Conservation (phyloP, 2,797 vertebrate genomes). For the Channallabes apus region DNA sequence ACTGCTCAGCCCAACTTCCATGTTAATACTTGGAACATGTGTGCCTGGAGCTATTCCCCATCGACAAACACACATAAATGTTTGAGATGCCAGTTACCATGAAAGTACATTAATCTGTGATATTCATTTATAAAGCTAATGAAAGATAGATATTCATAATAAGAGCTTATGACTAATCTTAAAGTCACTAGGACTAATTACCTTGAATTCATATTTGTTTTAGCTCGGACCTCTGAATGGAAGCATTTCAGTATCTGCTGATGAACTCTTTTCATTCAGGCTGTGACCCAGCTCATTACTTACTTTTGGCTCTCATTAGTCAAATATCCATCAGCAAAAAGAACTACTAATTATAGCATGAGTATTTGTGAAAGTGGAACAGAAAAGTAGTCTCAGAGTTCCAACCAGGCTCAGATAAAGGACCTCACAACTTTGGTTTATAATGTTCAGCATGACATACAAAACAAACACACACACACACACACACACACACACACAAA, state of each 20-base stretch:
- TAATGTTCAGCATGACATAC: slow-evolving; percentile 9
- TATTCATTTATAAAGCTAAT: neutral
- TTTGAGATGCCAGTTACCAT: neutral
- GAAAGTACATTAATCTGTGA: neutral
- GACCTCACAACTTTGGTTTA: slow-evolving; percentile 22
- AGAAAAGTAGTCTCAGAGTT: neutral
- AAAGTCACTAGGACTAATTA: neutral
- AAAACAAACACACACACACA: slow-evolving; percentile 23
- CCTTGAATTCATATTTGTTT: slow-evolving; percentile 11
- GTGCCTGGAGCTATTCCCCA: too few relatives aligned
- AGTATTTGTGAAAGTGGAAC: slow-evolving; percentile 31
- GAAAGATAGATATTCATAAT: neutral
- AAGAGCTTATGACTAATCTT: neutral
- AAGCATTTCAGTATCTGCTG: slow-evolving; percentile 57
- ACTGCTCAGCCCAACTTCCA: too few relatives aligned
- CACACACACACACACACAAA: too few relatives aligned
- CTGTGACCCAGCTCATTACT: slow-evolving; percentile 58
- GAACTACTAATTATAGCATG: slow-evolving; percentile 26
- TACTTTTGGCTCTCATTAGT: slow-evolving; percentile 63
- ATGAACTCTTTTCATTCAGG: slow-evolving; percentile 61
- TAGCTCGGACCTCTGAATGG: slow-evolving; percentile 20
- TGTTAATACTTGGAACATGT: too few relatives aligned
- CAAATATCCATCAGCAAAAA: slow-evolving; percentile 46
- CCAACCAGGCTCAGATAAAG: neutral
- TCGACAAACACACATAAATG: too few relatives aligned